Evolutionary conservation across 1,140 invertebrate species (phyloP).

Genomic region (Dinoponera quadriceps): DNA sequence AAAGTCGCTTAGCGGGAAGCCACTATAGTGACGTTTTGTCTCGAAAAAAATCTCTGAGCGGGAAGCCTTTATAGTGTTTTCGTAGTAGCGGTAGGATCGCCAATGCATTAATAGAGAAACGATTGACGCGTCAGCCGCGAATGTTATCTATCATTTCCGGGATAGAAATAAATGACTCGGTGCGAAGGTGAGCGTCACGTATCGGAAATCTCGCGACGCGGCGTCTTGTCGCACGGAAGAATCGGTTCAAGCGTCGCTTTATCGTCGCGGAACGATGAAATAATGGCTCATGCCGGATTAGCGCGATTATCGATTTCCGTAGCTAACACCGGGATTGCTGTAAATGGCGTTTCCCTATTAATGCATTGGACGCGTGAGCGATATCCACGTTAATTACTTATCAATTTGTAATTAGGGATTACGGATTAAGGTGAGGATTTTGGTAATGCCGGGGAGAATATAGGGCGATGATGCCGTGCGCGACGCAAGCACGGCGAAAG

Average conservation of each 20-base stretch:
- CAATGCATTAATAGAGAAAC: too few relatives aligned
- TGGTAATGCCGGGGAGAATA: slow-evolving; percentile 30
- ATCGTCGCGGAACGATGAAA: slow-evolving; percentile 7
- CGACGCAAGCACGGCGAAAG: slow-evolving; percentile 29
- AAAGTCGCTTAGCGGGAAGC: too few relatives aligned
- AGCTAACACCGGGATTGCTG: slow-evolving; percentile 41
- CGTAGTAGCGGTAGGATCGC: too few relatives aligned
- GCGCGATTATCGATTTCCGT: slow-evolving; percentile 31
- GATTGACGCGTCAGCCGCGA: too few relatives aligned
- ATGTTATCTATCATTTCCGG: too few relatives aligned
- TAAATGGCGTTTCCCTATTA: slow-evolving; percentile 51
- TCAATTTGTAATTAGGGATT: slow-evolving; percentile 61
- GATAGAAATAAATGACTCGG: not conserved
- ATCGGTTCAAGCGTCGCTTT: not conserved
- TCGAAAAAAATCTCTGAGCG: too few relatives aligned
- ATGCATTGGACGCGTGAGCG: slow-evolving; percentile 44
- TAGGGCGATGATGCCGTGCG: not conserved
- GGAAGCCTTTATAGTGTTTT: too few relatives aligned
- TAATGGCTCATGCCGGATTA: slow-evolving; percentile 3
- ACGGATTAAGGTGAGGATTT: slow-evolving; percentile 56
- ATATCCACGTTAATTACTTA: slow-evolving; percentile 61
- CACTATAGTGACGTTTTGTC: too few relatives aligned
- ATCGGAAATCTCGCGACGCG: not conserved
- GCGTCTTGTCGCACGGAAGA: not conserved
- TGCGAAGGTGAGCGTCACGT: not conserved